Conservation (phyloP, 2,888 invertebrate species). For the Asteroscopus sphinx region DNA sequence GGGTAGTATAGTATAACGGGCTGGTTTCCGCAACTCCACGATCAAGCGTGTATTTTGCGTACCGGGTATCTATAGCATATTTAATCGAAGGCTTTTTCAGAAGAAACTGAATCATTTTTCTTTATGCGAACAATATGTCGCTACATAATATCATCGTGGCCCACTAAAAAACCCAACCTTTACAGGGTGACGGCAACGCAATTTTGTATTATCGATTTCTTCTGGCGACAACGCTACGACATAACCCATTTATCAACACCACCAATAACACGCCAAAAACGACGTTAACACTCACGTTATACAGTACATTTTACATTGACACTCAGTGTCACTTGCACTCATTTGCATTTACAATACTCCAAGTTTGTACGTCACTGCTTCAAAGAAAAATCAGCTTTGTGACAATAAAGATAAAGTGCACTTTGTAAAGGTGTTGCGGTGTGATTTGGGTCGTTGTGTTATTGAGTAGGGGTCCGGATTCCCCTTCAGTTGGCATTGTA, state of each 20-base stretch:
- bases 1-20: no score
- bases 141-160: conserved; percentile 40
- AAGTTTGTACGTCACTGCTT: conserved; percentile 34
- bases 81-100: no score
- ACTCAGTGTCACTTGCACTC: conserved; percentile 43
- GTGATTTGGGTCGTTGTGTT: conserved; percentile 58
- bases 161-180: conserved; percentile 64
- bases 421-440: conserved; percentile 45
- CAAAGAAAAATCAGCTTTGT: conserved; percentile 50
- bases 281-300: conserved; percentile 45
- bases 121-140: conserved; percentile 35
- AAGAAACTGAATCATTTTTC: not conserved
- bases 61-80: no score
- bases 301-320: conserved; percentile 53
- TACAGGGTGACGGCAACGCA: conserved; percentile 71
- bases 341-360: conserved; percentile 35
- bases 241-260: conserved; percentile 40
- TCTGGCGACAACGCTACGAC: conserved; percentile 28
- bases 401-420: conserved; percentile 31
- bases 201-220: conserved; percentile 78
- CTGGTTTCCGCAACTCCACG: no score
- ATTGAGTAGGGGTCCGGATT: conserved; percentile 59
- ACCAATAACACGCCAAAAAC: conserved; percentile 38
- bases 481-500: conserved; percentile 86
- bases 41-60: no score